These are phyloP conservation scores for Phyllotis vaccarum DNA, from an alignment of 2,797 vertebrate species.

Conservation along the genomic window DNA sequence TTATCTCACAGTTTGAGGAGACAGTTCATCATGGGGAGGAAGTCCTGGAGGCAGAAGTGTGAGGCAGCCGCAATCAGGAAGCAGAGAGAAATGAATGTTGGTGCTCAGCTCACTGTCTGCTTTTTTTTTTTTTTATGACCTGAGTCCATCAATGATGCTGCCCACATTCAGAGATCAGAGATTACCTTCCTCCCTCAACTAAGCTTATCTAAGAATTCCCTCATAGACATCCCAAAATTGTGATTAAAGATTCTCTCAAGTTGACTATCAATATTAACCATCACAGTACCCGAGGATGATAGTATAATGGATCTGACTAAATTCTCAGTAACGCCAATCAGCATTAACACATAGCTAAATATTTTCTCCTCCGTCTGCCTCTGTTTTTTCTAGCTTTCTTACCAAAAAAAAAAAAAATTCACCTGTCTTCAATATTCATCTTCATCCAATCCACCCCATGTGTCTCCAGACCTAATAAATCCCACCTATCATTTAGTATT, in stretches of 20 bases:
- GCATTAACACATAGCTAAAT: neutral
- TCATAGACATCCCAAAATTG: neutral
- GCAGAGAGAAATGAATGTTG: neutral
- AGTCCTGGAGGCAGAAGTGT: no score
- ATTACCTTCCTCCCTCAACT: neutral
- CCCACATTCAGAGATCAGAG: no score
- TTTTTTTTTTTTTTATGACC: neutral
- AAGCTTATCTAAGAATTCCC: neutral
- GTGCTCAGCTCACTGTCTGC: neutral
- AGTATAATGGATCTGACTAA: neutral
- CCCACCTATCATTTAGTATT: neutral
- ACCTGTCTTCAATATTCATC: neutral
- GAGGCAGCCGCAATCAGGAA: neutral
- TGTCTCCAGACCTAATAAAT: conserved; percentile 22
- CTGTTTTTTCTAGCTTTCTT: neutral
- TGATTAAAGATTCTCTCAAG: neutral
- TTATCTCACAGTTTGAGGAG: neutral
- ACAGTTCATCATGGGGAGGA: neutral
- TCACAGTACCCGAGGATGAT: neutral
- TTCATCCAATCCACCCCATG: neutral
- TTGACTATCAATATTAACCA: neutral
- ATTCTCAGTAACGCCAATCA: neutral
- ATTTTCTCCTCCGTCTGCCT: neutral
- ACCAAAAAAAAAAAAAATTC: neutral
- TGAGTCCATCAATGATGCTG: neutral